Base-by-base conservation (phyloP, 2,113 vertebrate genomes). In the Microcebus murinus region DNA sequence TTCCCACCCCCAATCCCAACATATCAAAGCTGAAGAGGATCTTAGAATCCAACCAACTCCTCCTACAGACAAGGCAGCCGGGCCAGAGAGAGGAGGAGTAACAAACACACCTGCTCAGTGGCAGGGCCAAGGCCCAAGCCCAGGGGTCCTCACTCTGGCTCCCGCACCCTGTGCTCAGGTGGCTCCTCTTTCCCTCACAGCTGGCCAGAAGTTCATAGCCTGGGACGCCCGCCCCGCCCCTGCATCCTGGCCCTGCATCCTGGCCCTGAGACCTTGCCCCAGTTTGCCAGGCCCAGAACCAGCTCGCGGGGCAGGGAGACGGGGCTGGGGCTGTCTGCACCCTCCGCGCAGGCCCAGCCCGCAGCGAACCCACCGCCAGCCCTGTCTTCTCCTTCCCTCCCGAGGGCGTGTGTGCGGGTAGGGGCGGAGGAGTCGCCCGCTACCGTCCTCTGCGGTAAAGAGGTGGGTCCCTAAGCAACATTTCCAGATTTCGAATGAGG, bases 241-340 rank as follows among this genome's bases (percentile, higher is more conserved):
- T 34, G 34, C 36, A 45, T 42, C 6, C 27, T 31, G 50, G 4
- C 12, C 36, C 42, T n/a, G 59, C 15, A 45, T 45, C 27, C 23
- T 0, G 36, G 52, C 8, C 67, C 29, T 34, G 34, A 45, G 14
- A 42, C 27, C 27, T 45, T 6, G 68, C 34, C 65, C 83, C 29
- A 23, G 25, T 80, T 92, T 27, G 50, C 52, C 34, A 52, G 77
- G 23, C 6, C 50, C 42, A 63, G 90, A 68, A 68, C 65, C 23
- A 23, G 55, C 17, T 12, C 14, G 5, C 4, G 0, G 31, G 48
- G 14, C 6, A 29, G 20, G n/a, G 1, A 15, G 27, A 63, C 39
- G 6, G 34, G 55, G 25, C 17, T 52, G 15, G n/a, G 39, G 2
- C 15, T 14, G 31, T 17, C 8, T 25, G 61, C 25, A 10, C 21